Conservation (phyloP, 2,113 vertebrate species). For the Microcebus tavaratra region DNA sequence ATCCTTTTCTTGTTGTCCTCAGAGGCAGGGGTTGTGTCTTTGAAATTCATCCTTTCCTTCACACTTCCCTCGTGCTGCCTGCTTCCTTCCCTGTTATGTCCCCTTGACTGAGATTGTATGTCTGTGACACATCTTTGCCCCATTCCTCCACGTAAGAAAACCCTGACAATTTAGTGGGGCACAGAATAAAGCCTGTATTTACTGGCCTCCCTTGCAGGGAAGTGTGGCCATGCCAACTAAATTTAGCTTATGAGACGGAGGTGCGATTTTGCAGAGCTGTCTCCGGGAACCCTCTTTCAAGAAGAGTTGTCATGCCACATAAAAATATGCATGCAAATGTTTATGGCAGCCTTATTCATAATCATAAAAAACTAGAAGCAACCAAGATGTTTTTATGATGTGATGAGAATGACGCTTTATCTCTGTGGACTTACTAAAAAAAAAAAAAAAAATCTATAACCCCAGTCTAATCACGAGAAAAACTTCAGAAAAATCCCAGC, state of each 20-base stretch:
- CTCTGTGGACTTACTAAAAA: background rate
- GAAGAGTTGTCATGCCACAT: background rate
- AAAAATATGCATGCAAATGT: background rate
- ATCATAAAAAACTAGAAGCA: background rate
- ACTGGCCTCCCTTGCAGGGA: background rate
- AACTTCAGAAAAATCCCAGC: background rate
- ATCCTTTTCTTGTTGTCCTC: background rate
- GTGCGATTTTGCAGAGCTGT: background rate
- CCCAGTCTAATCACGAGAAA: background rate
- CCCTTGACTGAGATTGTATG: background rate
- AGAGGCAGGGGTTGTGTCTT: background rate
- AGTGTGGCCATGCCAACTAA: too few relatives aligned
- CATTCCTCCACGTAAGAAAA: background rate
- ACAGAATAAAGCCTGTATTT: background rate
- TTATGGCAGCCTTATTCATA: background rate
- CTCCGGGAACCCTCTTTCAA: background rate
- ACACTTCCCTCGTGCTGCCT: fast-evolving
- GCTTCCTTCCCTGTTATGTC: background rate
- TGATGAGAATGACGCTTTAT: background rate
- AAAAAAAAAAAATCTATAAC: background rate
- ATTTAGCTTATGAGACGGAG: background rate
- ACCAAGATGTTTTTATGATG: background rate
- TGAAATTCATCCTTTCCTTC: background rate
- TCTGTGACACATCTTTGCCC: too few relatives aligned
- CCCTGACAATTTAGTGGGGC: background rate